Evolutionary conservation across 2,888 invertebrate species (phyloP), one percentile per base, ranked within the genome.

Genomic region (Agrotis ipsilon): DNA sequence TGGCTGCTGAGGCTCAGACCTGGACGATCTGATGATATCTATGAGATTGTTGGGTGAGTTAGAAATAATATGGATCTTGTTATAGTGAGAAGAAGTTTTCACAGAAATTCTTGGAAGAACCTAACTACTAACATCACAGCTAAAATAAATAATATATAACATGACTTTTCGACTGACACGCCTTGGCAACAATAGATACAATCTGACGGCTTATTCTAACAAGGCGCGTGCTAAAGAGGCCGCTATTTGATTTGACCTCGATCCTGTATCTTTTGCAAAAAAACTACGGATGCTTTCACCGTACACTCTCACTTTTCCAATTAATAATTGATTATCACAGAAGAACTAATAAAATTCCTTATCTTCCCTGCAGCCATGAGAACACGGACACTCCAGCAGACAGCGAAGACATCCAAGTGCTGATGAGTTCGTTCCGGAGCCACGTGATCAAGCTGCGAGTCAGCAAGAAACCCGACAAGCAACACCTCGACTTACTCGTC

Each of bases 21-120:
- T 59, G 99, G 99, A 9, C 97, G 99, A 81, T 99, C 99, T 3
- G 97, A 97, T 2, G 99, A 99, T 72, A 98, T 99, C 78, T 99
- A 99, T 92, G 98, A 99, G 86, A 99, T 99, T 85, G 97, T 97
- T 66, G 97, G 97, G 97, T 97, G 91, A 89, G 71, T 68, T 19
- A 7, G 0, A 24, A 11, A n/a, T 55, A 11, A n/a, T 55, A 18
- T 39, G 9, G 39, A 39, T 39, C 39, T 4, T 49, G 16, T 27
- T 68, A 46, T 21, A 48, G 46, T n/a, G 7, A 39, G 9, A 39
- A 39, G 11, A 39, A 39, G 39, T 5, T 39, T 39, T 39, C 11
- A 9, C 5, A 39, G 39, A 39, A 39, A 11, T 39, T 27, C 32
- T 1, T 32, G 3, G 11, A 39, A 39, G 11, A 39, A 39, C 9